phyloP scores from a whole-genome alignment of 1,140 invertebrate genomes.

The Drosophila melanica region DNA sequence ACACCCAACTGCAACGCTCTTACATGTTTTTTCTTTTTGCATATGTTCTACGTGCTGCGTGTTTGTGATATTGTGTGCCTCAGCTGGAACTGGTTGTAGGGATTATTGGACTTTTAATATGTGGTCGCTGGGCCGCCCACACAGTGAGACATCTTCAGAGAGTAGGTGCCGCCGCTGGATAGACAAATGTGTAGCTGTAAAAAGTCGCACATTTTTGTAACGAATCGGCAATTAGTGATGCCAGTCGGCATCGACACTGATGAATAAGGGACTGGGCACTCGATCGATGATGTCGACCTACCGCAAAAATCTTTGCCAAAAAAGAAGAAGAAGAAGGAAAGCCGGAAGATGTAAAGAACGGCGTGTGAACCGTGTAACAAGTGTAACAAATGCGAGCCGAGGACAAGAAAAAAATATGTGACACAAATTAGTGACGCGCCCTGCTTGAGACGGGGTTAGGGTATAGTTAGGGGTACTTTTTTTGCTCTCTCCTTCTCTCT shows the following conservation, averaged over 20 bases:
- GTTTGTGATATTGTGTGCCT: slow-evolving; percentile 34
- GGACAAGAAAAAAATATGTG: slow-evolving; percentile 70
- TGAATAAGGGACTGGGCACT: slow-evolving; percentile 58
- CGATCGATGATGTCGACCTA: slow-evolving; percentile 80
- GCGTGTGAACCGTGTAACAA: slow-evolving; percentile 83
- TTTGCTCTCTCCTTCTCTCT: too few species aligned
- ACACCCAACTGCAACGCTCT: too few species aligned
- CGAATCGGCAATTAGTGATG: slow-evolving; percentile 79
- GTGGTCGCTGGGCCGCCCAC: slow-evolving; percentile 59
- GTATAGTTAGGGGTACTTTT: slow-evolving; percentile 4
- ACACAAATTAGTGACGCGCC: slow-evolving; percentile 82
- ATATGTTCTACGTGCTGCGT: slow-evolving; percentile 24
- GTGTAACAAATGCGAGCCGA: slow-evolving; percentile 69
- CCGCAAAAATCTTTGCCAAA: slow-evolving; percentile 77
- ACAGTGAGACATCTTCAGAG: slow-evolving; percentile 40
- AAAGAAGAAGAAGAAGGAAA: slow-evolving; percentile 20
- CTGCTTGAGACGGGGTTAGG: slow-evolving; percentile 13
- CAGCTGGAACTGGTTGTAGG: slow-evolving; percentile 22
- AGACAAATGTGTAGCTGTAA: slow-evolving; percentile 42
- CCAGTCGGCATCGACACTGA: slow-evolving; percentile 61
- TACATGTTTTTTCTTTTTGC: not conserved
- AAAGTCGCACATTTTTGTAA: slow-evolving; percentile 77
- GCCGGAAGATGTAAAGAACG: slow-evolving; percentile 64
- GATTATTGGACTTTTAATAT: slow-evolving; percentile 47
- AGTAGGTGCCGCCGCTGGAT: slow-evolving; percentile 6